Base-by-base conservation (phyloP, 1,140 invertebrate genomes). In the Aporrectodea caliginosa region DNA sequence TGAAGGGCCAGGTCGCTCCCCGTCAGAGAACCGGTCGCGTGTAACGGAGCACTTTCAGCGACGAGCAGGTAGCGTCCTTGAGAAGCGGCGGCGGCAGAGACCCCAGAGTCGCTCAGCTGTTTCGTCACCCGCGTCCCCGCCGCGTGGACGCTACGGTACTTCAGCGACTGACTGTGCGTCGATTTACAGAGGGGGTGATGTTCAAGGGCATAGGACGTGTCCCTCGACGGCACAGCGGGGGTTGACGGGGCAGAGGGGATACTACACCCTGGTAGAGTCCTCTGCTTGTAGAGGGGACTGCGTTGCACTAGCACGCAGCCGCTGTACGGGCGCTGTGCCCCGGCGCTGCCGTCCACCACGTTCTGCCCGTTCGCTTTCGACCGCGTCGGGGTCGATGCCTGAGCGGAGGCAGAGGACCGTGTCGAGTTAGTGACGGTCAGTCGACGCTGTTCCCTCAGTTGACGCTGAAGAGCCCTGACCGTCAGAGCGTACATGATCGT, bases 401-500 rank as follows among this genome's bases (percentile, higher is more conserved):
- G 1, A 16, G 34, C 29, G 16, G 14, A 14, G n/a, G 35, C 27
- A 6, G 6, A 6, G 6, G 43, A 58, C 22, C 43, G 43, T n/a
- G 1, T 68, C 22, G 78, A 71, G 2, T 73, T 33, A 1, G 71
- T 73, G 6, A 73, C 78, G 1, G 73, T 72, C 43, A 69, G 68
- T 12, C 78, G 30, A 0, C 43, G 77, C 31, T 74, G 78, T 78
- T 75, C 75, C 69, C 82, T 73, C 27, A 68, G 34, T 35, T 83
- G 82, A 1, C 70, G 58, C 22, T 78, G 78, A 2, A 84, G 72
- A 1, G 82, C 80, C 33, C 92, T 90, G 0, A 96, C 94, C 0
- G 95, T 97, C 72, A 96, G 90, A 1, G 93, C 92, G 84, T 97
- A 97, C 12, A 95, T 96, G 43, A 95, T 89, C 83, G 96, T 88